Conservation (phyloP, 2,888 invertebrate genomes). For the Troides aeacus region DNA sequence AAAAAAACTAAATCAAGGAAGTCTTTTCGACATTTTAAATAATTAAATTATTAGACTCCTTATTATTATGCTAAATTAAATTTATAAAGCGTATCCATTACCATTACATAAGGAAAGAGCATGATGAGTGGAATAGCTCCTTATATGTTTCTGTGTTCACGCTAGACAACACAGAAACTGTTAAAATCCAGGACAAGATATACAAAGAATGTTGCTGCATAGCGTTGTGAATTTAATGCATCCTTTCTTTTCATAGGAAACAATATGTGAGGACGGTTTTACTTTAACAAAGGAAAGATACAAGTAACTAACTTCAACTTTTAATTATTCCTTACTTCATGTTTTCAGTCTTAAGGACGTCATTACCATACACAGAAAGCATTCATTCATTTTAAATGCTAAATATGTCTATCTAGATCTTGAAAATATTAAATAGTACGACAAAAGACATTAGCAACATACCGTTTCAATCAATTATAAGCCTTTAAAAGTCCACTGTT, state of each 20-base stretch:
- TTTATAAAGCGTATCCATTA: too few relatives aligned
- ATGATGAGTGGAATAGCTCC: not conserved
- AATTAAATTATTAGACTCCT: too few relatives aligned
- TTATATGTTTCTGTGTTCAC: slow-evolving; percentile 1
- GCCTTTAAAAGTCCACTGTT: too few relatives aligned
- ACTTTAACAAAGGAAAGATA: slow-evolving; percentile 9
- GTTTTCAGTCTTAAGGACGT: slow-evolving; percentile 12
- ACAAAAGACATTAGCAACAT: too few relatives aligned
- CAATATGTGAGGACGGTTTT: slow-evolving; percentile 1
- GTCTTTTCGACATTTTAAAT: too few relatives aligned
- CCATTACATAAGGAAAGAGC: not conserved
- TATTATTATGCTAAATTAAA: too few relatives aligned
- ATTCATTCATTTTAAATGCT: not conserved
- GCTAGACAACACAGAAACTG: slow-evolving; percentile 7
- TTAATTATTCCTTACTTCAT: slow-evolving; percentile 15
- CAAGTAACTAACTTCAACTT: slow-evolving; percentile 18
- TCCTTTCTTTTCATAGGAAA: slow-evolving; percentile 13
- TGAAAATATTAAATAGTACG: too few relatives aligned
- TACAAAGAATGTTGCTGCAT: slow-evolving; percentile 19
- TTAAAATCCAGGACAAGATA: slow-evolving; percentile 9
- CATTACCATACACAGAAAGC: slow-evolving; percentile 13
- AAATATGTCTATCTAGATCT: not conserved
- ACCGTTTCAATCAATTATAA: too few relatives aligned
- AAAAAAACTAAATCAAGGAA: too few relatives aligned
- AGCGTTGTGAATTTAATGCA: slow-evolving; percentile 21